phyloP scores from a whole-genome alignment of 30 jellyfish, hydroid and myxozoan genomes.

The Aurelia aurita region DNA sequence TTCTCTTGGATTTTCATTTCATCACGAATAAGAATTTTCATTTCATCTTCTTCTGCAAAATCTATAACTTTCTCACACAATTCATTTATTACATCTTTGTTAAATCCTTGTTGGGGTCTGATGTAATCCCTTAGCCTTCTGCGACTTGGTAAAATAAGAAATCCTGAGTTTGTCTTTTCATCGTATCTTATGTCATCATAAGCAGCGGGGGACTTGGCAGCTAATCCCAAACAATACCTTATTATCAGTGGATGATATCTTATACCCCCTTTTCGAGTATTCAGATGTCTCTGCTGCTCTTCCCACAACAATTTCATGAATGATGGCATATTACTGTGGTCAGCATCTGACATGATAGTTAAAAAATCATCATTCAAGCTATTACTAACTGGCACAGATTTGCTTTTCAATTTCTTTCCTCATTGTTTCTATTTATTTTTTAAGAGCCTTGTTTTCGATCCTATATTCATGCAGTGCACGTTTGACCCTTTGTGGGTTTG shows the following conservation, averaged over 20 bases:
- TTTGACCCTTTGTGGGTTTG: conserved; percentile 6
- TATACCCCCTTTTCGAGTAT: conserved; percentile 47
- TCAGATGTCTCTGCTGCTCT: conserved; percentile 50
- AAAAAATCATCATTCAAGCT: conserved; percentile 35
- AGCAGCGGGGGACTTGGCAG: conserved; percentile 73
- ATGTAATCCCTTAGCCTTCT: conserved; percentile 66
- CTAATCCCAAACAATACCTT: conserved; percentile 65
- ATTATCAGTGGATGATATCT: conserved; percentile 78
- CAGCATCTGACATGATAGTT: conserved; percentile 35
- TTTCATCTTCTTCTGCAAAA: conserved; percentile 2
- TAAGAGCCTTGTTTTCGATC: conserved; percentile 52
- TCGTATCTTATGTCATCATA: conserved; percentile 69
- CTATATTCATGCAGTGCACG: conserved; percentile 56
- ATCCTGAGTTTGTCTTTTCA: conserved; percentile 60
- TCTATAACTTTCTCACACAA: not conserved
- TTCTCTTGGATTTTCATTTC: conserved; percentile 27
- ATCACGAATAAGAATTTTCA: conserved; percentile 8
- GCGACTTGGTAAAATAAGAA: conserved; percentile 57
- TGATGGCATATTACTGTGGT: conserved; percentile 40
- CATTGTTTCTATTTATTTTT: conserved; percentile 28
- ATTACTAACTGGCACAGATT: conserved; percentile 9
- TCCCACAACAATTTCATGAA: conserved; percentile 81
- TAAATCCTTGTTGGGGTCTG: conserved; percentile 39
- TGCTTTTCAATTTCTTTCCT: conserved; percentile 45
- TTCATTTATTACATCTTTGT: conserved; percentile 26